Percentiles rank a stretch among this genome's conserved stretches.
Conservation (phyloP, 2,888 invertebrate genomes). For the Trichogramma dendrolimi region DNA sequence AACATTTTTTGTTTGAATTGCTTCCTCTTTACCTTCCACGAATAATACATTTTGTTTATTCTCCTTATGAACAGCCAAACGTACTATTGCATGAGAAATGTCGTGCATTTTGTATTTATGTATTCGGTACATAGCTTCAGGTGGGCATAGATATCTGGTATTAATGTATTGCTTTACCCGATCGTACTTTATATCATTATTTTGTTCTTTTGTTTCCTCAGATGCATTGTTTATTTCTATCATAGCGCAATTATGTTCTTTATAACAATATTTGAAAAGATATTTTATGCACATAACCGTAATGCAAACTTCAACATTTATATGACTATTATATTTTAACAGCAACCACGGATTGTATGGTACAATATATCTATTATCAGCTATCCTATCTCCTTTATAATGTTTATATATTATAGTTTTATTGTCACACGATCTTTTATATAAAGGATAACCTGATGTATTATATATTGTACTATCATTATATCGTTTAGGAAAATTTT, state of each 20-base stretch:
- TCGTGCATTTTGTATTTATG: neutral
- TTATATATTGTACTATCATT: constrained; percentile 1
- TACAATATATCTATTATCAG: neutral
- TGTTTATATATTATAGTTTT: constrained; percentile 4
- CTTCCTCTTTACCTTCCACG: constrained; percentile 6
- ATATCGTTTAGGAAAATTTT: constrained; percentile 7
- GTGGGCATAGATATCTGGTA: neutral
- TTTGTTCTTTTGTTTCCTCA: no score
- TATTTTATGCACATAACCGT: neutral
- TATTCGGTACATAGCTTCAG: constrained; percentile 4
- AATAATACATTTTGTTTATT: constrained; percentile 3
- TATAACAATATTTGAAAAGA: neutral
- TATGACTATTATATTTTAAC: neutral
- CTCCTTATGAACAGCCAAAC: neutral
- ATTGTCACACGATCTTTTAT: constrained; percentile 3
- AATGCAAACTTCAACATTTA: constrained; percentile 3
- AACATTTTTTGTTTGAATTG: constrained; percentile 14
- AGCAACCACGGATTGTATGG: no score
- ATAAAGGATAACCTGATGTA: constrained; percentile 9
- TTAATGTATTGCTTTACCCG: neutral
- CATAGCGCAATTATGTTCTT: constrained; percentile 1
- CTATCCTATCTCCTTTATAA: neutral
- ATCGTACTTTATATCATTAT: no score
- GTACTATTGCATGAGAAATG: neutral
- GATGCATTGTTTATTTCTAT: no score